Base-by-base conservation (phyloP, 2,113 vertebrate species). In the Misgurnus anguillicaudatus region DNA sequence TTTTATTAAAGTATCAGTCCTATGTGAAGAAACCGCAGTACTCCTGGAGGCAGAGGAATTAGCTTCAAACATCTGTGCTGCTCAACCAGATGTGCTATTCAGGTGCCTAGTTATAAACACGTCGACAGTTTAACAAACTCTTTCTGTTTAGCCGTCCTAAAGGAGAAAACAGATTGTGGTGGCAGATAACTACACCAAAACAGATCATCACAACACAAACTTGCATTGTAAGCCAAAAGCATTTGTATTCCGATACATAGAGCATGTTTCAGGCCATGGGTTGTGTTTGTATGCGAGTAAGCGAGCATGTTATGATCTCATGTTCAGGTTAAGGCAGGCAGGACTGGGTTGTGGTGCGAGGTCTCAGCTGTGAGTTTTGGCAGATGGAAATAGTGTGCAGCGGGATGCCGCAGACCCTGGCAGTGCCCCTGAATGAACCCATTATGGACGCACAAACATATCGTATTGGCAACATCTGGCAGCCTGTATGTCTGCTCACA, bases 391-490 rank as follows among this genome's bases (percentile, higher is more conserved):
- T 65, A 73, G 45, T 67, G 80, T 82, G 78, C 82, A 75, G 84
- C 68, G 36, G 83, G 60, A 72, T 77, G 83, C 48, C 76, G 53
- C 83, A 79, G 85, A 86, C 74, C 45, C 66, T 83, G 68, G n/a
- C 63, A 64, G 77, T 69, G 74, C 80, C 80, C 71, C 82, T 75
- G 72, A 76, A 87, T 87, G 82, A 84, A 67, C 72, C 75, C 72
- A 21, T 84, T 84, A 86, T 86, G 80, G 75, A 85, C 82, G 80
- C 81, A 79, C 78, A 81, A 72, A 84, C 48, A 78, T 80, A 86
- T 78, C 83, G 9, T 19, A 84, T 57, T 17, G 73, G 55, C 68
- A 83, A 84, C 86, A 88, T 87, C 86, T 89, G 88, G 83, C 85
- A 76, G 75, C 58, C 39, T 4, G 80, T 74, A 41, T 79, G 76